Evolutionary conservation across 2,888 invertebrate genomes (phyloP).

Genomic region (Amiota communis): DNA sequence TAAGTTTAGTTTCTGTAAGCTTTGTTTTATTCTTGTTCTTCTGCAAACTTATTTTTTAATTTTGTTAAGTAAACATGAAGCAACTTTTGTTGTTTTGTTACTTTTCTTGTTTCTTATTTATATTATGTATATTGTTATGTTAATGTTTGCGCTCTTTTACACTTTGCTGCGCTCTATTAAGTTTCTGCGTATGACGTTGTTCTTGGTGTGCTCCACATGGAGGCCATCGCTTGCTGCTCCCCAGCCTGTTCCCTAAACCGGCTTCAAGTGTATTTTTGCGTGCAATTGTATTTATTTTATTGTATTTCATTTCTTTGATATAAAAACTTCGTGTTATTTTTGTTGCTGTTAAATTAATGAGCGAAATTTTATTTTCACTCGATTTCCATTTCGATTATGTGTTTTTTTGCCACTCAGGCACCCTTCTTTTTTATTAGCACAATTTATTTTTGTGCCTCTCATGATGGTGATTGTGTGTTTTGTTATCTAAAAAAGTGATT

Average conservation of each 20-base stretch:
- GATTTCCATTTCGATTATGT: conserved; percentile 9
- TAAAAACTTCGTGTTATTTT: background rate
- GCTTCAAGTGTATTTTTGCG: background rate
- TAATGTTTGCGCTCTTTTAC: background rate
- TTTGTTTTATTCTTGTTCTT: too few relatives aligned
- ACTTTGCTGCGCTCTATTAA: background rate
- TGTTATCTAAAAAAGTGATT: conserved; percentile 24
- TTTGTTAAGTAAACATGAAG: too few relatives aligned
- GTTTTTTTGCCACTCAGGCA: background rate
- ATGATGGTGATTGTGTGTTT: conserved; percentile 2
- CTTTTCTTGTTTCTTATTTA: too few relatives aligned
- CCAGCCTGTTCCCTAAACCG: too few relatives aligned
- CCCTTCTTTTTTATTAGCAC: background rate
- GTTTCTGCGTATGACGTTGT: background rate
- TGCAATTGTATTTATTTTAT: background rate
- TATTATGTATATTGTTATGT: background rate
- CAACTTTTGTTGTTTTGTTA: too few relatives aligned
- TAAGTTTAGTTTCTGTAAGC: too few relatives aligned
- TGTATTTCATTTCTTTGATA: background rate
- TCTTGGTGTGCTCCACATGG: background rate
- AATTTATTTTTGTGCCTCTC: background rate
- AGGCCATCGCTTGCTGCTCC: background rate
- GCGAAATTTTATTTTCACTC: background rate
- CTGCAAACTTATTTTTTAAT: too few relatives aligned
- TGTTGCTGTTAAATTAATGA: background rate